These are phyloP conservation scores for Chlamydotis undulata DNA, from an alignment of 2,113 vertebrate species.

Conservation along the genomic window DNA sequence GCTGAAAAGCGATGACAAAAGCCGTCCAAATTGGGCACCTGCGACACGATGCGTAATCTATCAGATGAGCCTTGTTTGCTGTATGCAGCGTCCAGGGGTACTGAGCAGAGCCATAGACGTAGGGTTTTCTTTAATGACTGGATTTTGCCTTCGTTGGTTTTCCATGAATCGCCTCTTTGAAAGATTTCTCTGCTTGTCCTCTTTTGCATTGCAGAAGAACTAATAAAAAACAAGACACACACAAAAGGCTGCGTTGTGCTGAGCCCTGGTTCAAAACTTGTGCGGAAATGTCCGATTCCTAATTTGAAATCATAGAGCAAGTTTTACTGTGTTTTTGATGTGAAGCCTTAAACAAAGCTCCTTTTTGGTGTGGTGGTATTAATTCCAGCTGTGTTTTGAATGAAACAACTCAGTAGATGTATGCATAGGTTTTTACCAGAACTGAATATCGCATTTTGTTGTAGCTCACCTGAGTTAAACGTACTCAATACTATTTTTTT, in stretches of 20 bases:
- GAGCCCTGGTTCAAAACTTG: not conserved
- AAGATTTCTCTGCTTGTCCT: constrained; percentile 6
- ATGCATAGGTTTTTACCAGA: not conserved
- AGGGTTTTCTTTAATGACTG: not conserved
- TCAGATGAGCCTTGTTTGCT: not conserved
- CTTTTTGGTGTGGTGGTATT: not conserved
- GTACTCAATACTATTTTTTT: not conserved
- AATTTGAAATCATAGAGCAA: not conserved
- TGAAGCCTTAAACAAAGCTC: not conserved
- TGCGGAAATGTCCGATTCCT: not conserved
- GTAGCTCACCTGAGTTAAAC: not conserved
- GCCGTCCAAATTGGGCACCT: not conserved
- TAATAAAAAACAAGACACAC: not conserved
- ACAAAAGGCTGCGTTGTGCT: not conserved
- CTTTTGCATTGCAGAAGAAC: not conserved
- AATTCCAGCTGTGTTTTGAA: not conserved
- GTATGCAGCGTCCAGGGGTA: not conserved
- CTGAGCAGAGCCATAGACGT: not conserved
- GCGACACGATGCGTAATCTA: not conserved
- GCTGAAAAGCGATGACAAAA: not conserved
- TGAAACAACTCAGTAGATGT: not conserved
- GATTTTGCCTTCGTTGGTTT: constrained; percentile 11
- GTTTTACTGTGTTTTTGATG: not conserved
- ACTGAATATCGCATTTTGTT: not conserved
- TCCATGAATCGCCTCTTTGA: not conserved